A percentile compares a stretch with the other conserved stretches of the same genome.
Conservation (phyloP, 2,797 vertebrate genomes). For the Channa striata region DNA sequence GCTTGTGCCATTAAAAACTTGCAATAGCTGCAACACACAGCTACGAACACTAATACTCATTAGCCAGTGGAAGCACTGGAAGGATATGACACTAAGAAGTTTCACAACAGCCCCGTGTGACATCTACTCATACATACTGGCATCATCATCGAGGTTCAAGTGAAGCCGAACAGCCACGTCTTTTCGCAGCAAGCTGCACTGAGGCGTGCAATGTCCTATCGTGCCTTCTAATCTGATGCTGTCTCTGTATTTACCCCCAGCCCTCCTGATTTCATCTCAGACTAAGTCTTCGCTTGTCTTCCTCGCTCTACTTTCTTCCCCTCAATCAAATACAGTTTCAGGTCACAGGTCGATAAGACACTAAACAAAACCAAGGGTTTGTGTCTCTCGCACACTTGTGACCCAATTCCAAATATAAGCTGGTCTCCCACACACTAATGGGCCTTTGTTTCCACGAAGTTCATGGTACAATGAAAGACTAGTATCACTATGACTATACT, state of each 20-base stretch:
- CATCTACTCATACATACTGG: neutral
- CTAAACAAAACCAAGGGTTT: neutral
- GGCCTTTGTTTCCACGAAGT: slow-evolving; percentile 5
- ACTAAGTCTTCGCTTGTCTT: slow-evolving; percentile 26
- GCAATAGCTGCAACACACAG: neutral
- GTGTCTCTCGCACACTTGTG: neutral
- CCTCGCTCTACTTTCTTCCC: slow-evolving; percentile 21
- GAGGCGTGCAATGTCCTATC: neutral
- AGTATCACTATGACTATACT: slow-evolving; percentile 26
- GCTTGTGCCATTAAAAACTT: neutral
- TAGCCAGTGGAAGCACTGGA: neutral
- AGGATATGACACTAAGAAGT: slow-evolving; percentile 1
- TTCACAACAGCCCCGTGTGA: slow-evolving; percentile 8
- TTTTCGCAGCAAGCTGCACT: neutral
- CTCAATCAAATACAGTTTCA: slow-evolving; percentile 14
- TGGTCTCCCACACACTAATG: neutral
- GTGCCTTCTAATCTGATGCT: slow-evolving; percentile 29
- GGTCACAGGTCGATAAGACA: neutral
- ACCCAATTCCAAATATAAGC: slow-evolving; percentile 16
- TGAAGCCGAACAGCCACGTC: slow-evolving; percentile 7
- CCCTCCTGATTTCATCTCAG: slow-evolving; percentile 29
- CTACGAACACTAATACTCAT: neutral
- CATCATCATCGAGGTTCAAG: slow-evolving; percentile 8
- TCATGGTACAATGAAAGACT: slow-evolving; percentile 11
- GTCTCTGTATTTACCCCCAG: slow-evolving; percentile 15